Base-by-base conservation (phyloP, 2,113 vertebrate species). In the Bubo scandiacus region DNA sequence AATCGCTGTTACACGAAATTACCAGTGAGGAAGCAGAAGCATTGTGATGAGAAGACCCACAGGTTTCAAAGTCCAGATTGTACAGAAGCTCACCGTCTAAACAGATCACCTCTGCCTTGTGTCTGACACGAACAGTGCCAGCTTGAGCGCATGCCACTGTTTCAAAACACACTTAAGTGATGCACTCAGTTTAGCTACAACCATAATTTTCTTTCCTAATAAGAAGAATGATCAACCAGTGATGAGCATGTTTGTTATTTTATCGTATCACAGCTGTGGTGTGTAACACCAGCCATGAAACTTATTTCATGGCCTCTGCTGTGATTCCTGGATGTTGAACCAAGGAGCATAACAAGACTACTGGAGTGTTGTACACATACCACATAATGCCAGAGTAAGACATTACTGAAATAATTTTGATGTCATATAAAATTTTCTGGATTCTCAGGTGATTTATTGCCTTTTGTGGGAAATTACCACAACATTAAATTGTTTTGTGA, bases 11-110 rank as follows among this genome's bases (percentile, higher is more conserved):
- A 86, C 13, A 21, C 0, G 1, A 83, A 83, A 94, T 83, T 86
- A 85, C 59, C 77, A 85, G 42, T 8, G 32, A 86, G 79, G 71
- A 92, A 92, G 38, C 52, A 92, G 61, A 74, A 83, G 26, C 42
- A 73, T 16, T 71, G 75, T 81, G 43, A 80, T 49, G 38, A 78
- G 65, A 43, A 82, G 71, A 90, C 22, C 27, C 22, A 49, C 25
- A 68, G 40, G 17, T 88, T 96, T 89, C 63, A 71, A 91, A 91
- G 68, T 23, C 26, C 40, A 67, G 57, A 19, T 3, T 27, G 23
- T 34, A n/a, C 38, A 86, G 57, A 83, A 49, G 32, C 27, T 93
- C 29, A 47, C 5, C 7, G 90, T 18, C 10, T 51, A 38, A 67
- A 77, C 6, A 62, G 29, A 57, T 47, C 25, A 66, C 62, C 12